Evolutionary conservation across 2,888 invertebrate genomes (phyloP).

Genomic region (Tanaodytes sp.): DNA sequence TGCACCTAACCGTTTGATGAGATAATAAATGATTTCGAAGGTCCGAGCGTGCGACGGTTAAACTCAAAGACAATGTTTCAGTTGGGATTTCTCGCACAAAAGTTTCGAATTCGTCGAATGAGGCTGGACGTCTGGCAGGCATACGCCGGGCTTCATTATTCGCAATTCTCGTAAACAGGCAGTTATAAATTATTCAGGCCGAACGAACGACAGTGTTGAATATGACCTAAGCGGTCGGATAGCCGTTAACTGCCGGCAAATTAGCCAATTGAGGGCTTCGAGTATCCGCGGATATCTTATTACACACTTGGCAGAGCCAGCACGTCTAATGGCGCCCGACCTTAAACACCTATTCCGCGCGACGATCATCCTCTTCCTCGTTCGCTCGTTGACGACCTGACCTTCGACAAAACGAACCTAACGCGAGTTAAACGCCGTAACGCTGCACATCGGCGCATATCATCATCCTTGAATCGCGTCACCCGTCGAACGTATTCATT

Average conservation of each 20-base stretch:
- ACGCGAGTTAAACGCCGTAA: conserved; percentile 47
- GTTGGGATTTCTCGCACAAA: too few species aligned
- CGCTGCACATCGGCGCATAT: conserved; percentile 47
- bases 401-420: conserved; percentile 57
- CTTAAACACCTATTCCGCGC: conserved; percentile 60
- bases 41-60: too few species aligned
- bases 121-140: conserved; percentile 43
- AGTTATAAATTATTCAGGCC: conserved; percentile 74
- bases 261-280: conserved; percentile 74
- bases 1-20: too few species aligned
- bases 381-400: conserved; percentile 56
- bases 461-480: conserved; percentile 49
- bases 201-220: conserved; percentile 68
- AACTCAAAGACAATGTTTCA: too few species aligned
- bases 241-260: conserved; percentile 72
- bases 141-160: conserved; percentile 72
- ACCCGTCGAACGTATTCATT: conserved; percentile 32
- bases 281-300: conserved; percentile 74
- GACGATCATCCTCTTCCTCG: conserved; percentile 62
- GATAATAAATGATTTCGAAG: too few species aligned
- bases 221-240: conserved; percentile 72
- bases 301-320: conserved; percentile 69
- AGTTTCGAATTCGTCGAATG: too few species aligned
- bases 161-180: conserved; percentile 74
- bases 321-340: conserved; percentile 66